These are phyloP conservation scores for Potamarius usumacintae DNA, from an alignment of 2,113 vertebrate genomes.

Conservation along the genomic window DNA sequence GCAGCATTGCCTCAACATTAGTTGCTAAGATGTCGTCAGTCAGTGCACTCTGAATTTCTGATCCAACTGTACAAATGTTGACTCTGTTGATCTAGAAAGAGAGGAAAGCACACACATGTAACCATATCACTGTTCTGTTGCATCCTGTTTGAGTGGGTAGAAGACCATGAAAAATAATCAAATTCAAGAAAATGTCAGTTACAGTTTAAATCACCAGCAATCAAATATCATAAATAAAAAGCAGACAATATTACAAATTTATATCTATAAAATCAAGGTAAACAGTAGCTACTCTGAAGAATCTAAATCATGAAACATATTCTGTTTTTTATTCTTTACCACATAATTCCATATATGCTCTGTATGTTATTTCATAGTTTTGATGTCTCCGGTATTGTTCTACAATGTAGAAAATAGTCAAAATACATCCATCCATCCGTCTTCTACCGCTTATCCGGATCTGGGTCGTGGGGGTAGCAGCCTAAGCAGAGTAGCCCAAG, in stretches of 20 bases:
- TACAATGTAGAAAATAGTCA: too few relatives aligned
- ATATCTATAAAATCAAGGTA: too few relatives aligned
- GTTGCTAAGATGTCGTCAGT: slow-evolving; percentile 75
- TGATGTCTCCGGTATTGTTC: too few relatives aligned
- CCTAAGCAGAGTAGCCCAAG: too few relatives aligned
- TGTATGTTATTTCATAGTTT: too few relatives aligned
- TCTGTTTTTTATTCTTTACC: too few relatives aligned
- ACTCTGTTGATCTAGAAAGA: slow-evolving; percentile 75
- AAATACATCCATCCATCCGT: too few relatives aligned
- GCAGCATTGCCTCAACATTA: slow-evolving; percentile 66
- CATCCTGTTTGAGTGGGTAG: neutral
- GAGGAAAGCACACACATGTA: neutral
- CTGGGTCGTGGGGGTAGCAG: too few relatives aligned
- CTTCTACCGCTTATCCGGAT: too few relatives aligned
- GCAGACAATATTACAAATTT: neutral
- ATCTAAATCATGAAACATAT: too few relatives aligned
- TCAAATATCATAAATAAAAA: neutral
- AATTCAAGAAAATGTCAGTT: neutral
- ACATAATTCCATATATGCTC: too few relatives aligned
- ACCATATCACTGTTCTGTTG: neutral
- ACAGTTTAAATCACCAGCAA: neutral
- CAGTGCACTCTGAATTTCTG: slow-evolving; percentile 70
- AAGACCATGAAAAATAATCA: neutral
- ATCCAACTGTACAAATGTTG: slow-evolving; percentile 67
- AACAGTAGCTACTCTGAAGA: too few relatives aligned